Evolutionary conservation across 1,140 invertebrate genomes (phyloP).

Genomic region (Phocides pigmalion): DNA sequence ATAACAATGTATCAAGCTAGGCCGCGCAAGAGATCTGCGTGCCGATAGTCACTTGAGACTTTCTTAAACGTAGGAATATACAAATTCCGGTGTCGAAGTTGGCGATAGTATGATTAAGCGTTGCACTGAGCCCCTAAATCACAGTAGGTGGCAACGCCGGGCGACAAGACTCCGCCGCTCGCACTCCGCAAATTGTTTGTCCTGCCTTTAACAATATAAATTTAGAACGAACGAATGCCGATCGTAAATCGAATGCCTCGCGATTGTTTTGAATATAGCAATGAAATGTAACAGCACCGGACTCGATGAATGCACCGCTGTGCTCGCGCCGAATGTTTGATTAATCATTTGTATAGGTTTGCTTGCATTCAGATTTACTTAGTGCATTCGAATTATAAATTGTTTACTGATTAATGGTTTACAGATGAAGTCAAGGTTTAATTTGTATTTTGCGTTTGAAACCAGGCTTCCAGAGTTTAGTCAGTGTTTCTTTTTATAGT

Average conservation of each 20-base stretch:
- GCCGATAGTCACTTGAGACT: conserved; percentile 18
- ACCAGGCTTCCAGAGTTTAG: conserved; percentile 24
- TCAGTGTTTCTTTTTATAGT: conserved; percentile 26
- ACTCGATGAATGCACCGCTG: conserved; percentile 44
- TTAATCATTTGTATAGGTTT: conserved; percentile 54
- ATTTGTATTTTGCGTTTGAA: conserved; percentile 28
- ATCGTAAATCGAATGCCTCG: conserved; percentile 71
- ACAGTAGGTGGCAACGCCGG: conserved; percentile 61
- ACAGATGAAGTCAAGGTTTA: conserved; percentile 35
- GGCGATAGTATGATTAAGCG: conserved; percentile 65
- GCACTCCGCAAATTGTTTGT: conserved; percentile 80
- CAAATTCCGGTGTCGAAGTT: conserved; percentile 56
- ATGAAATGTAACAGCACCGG: conserved; percentile 64
- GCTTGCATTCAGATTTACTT: conserved; percentile 34
- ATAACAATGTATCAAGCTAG: conserved; percentile 30
- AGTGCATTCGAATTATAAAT: conserved; percentile 44
- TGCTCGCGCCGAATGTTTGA: conserved; percentile 60
- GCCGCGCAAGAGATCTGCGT: conserved; percentile 19
- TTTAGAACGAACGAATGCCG: conserved; percentile 79
- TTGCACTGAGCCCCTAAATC: conserved; percentile 62
- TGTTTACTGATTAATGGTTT: conserved; percentile 35
- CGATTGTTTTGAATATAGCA: conserved; percentile 78
- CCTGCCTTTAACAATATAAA: conserved; percentile 78
- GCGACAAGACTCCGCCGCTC: conserved; percentile 63
- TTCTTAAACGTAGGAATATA: conserved; percentile 46